Evolutionary conservation across 2,888 invertebrate genomes (phyloP).

Genomic region (Seira sanloemensis): DNA sequence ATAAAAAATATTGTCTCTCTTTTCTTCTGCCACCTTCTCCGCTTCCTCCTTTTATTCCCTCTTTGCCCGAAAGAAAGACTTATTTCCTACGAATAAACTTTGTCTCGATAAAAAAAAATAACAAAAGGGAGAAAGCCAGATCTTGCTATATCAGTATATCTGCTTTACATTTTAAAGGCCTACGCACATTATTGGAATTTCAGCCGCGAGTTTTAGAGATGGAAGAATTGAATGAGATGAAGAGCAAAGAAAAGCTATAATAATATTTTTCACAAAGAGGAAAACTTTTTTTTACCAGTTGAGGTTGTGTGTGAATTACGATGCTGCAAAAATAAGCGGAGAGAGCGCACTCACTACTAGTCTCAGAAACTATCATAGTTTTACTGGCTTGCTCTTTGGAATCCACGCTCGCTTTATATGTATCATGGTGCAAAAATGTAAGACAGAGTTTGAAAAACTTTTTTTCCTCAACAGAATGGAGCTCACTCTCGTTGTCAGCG

Average conservation of each 20-base stretch:
- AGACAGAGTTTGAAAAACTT: conserved; percentile 4
- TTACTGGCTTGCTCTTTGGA: conserved; percentile 48
- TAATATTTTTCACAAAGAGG: conserved; percentile 1
- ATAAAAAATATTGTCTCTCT: not conserved
- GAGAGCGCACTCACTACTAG: conserved; percentile 32
- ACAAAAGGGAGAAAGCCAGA: not conserved
- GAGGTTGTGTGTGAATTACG: not conserved
- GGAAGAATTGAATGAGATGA: conserved; percentile 7
- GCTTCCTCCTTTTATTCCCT: conserved; percentile 27
- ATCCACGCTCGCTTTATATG: conserved; percentile 40
- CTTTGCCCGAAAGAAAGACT: not conserved
- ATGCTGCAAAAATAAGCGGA: conserved; percentile 12
- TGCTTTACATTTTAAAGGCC: conserved; percentile 3
- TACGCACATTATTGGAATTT: not conserved
- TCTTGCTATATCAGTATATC: not conserved
- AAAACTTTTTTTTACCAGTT: conserved; percentile 7
- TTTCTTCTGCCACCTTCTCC: conserved; percentile 1
- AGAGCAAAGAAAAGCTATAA: conserved; percentile 14
- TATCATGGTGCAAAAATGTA: conserved; percentile 29
- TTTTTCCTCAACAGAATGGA: conserved; percentile 1
- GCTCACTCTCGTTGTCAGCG: no score
- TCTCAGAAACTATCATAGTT: conserved; percentile 46
- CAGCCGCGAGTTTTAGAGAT: not conserved
- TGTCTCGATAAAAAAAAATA: not conserved
- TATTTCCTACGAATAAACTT: not conserved